Percentiles rank a stretch among this genome's conserved stretches.
These are phyloP conservation scores for Hyalella azteca DNA, from an alignment of 2,888 invertebrate genomes.

Conservation along the genomic window DNA sequence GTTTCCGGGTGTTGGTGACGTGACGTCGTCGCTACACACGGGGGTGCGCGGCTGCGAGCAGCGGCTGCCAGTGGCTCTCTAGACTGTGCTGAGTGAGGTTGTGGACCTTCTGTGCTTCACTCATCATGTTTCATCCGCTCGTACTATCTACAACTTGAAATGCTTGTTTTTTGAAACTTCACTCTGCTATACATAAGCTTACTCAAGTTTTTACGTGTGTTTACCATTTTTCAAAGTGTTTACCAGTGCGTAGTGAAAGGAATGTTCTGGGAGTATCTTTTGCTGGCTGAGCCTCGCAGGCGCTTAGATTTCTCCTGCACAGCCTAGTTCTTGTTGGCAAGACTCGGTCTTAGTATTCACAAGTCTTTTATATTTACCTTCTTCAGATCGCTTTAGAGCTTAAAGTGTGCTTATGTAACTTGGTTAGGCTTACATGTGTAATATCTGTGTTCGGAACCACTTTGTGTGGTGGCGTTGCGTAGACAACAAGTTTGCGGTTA, in stretches of 20 bases:
- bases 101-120: neutral
- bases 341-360: no score
- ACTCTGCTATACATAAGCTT: no score
- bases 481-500: neutral
- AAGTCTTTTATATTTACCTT: no score
- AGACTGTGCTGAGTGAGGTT: slow-evolving; percentile 14
- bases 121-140: neutral
- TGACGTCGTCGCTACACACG: slow-evolving; percentile 23
- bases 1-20: slow-evolving; percentile 13
- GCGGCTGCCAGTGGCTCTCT: slow-evolving; percentile 17
- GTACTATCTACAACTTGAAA: neutral
- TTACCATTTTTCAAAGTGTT: no score
- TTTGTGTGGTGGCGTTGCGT: no score
- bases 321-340: slow-evolving; percentile 15
- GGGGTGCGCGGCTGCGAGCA: neutral
- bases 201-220: no score
- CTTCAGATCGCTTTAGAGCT: no score
- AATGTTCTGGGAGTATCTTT: neutral
- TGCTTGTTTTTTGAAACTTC: no score
- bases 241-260: neutral
- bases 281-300: neutral
- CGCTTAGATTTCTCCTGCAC: neutral
- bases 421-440: no score
- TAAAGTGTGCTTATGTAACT: no score
- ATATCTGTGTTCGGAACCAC: no score